These are phyloP conservation scores for Pinctada fucata DNA, from an alignment of 2,888 invertebrate species.

Conservation along the genomic window DNA sequence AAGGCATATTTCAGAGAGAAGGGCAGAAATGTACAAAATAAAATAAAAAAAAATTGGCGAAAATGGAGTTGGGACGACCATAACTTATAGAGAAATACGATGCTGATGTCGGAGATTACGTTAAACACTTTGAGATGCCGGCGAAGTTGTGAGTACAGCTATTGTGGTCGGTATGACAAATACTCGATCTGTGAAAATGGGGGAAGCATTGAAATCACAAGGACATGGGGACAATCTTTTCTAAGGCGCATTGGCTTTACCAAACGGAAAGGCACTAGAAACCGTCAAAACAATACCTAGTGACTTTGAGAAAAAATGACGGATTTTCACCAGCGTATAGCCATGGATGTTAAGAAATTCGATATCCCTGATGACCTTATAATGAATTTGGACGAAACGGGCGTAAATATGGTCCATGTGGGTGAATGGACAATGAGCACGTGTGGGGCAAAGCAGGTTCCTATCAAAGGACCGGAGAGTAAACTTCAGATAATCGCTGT, in stretches of 20 bases:
- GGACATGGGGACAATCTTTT: background rate
- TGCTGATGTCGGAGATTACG: conserved; percentile 23
- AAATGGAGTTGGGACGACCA: conserved; percentile 3
- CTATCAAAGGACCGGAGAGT: background rate
- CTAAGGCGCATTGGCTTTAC: background rate
- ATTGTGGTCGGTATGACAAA: conserved; percentile 26
- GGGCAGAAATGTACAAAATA: too few relatives aligned
- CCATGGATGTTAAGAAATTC: background rate
- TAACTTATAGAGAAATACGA: conserved; percentile 32
- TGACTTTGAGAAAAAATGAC: background rate
- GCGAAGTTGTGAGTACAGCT: conserved; percentile 17
- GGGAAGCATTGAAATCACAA: background rate
- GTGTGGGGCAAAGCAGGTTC: background rate
- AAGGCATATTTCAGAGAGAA: background rate
- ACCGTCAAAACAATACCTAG: conserved; percentile 2
- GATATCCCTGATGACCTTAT: background rate
- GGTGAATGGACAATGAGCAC: conserved; percentile 1
- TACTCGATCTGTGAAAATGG: background rate
- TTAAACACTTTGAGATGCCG: conserved; percentile 19
- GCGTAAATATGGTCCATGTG: background rate
- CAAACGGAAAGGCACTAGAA: background rate
- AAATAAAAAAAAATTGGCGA: too few relatives aligned
- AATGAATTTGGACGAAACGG: background rate
- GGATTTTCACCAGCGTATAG: background rate
- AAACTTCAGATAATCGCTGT: background rate